A percentile compares a stretch with the other conserved stretches of the same genome.
phyloP scores from a whole-genome alignment of 2,888 invertebrate species.

The Phymatocera aterrima region DNA sequence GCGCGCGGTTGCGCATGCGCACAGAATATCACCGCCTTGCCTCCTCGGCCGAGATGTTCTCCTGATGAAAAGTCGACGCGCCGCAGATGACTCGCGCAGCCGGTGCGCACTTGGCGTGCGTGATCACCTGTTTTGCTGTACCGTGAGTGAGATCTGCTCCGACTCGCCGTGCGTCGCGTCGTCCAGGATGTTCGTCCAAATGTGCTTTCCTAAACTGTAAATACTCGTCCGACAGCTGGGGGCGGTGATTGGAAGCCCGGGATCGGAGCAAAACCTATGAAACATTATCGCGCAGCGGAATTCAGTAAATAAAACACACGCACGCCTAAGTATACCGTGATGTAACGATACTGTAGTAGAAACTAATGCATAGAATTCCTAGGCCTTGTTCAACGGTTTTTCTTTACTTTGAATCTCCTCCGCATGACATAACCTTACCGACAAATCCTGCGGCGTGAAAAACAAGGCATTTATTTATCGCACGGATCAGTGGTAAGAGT shows the following conservation, averaged over 20 bases:
- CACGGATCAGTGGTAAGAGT: background rate
- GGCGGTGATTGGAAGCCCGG: too few species aligned
- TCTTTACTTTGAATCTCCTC: background rate
- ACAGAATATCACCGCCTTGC: background rate
- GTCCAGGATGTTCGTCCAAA: slow-evolving; percentile 13
- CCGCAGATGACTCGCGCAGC: slow-evolving; percentile 73
- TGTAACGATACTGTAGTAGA: too few species aligned
- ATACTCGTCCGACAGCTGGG: background rate
- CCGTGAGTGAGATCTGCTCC: background rate
- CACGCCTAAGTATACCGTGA: too few species aligned
- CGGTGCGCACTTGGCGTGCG: slow-evolving; percentile 60
- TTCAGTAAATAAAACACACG: too few species aligned
- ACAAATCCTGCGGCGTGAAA: background rate
- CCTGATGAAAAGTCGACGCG: slow-evolving; percentile 65
- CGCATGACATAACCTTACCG: background rate
- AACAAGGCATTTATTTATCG: too few species aligned
- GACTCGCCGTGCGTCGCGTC: background rate
- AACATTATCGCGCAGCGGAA: too few species aligned
- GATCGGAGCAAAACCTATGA: too few species aligned
- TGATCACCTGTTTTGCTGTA: slow-evolving; percentile 46
- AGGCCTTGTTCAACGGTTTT: background rate
- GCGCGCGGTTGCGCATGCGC: background rate
- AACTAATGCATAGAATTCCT: background rate
- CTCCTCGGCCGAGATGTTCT: slow-evolving; percentile 54
- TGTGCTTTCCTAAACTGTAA: background rate